Evolutionary conservation across 1,140 invertebrate species (phyloP).

Genomic region (Drosophila aff.): DNA sequence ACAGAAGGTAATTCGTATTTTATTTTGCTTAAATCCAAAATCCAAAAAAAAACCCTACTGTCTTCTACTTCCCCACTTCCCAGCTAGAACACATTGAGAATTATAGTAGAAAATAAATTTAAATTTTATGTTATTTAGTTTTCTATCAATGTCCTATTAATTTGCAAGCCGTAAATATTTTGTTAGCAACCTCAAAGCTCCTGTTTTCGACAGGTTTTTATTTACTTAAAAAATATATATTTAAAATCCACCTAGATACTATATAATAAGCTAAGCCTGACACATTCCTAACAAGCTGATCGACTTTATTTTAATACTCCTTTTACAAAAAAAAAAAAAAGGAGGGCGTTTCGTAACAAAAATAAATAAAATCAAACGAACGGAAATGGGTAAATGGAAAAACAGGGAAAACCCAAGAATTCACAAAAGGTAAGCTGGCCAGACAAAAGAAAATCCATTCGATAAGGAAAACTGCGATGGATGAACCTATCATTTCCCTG

Average conservation of each 20-base stretch:
- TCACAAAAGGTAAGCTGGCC: conserved; percentile 39
- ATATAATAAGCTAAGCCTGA: background rate
- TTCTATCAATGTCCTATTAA: background rate
- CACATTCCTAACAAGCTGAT: background rate
- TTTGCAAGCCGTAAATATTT: background rate
- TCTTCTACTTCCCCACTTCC: background rate
- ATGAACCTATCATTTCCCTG: conserved; percentile 23
- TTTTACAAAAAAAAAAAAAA: background rate
- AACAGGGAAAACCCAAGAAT: background rate
- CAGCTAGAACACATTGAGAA: background rate
- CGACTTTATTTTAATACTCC: conserved; percentile 6
- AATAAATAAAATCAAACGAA: conserved; percentile 16
- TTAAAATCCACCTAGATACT: background rate
- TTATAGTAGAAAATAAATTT: background rate
- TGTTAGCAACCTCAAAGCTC: background rate
- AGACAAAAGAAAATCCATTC: conserved; percentile 40
- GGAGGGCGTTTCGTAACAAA: background rate
- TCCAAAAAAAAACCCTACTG: too few relatives aligned
- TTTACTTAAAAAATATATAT: too few relatives aligned
- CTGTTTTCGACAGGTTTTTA: background rate
- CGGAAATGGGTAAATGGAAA: background rate
- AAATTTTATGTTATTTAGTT: background rate
- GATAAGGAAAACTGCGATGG: conserved; percentile 44
- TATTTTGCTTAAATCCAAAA: background rate
- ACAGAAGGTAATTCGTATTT: background rate